Evolutionary conservation across 2,113 vertebrate genomes (phyloP).

Genomic region (Barbus barbus): DNA sequence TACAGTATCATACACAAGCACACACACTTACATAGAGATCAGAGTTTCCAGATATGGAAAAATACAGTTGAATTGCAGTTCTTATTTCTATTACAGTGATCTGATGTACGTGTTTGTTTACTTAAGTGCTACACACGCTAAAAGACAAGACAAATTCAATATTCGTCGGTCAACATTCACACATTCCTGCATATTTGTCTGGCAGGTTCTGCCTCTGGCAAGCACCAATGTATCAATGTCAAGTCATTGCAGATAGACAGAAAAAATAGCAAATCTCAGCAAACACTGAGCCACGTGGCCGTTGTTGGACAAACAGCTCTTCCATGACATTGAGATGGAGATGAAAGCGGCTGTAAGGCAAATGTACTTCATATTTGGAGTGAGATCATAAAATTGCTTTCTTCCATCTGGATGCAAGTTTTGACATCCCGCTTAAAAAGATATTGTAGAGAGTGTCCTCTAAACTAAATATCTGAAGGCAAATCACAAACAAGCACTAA

Average conservation of each 20-base stretch:
- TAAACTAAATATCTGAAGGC: conserved; percentile 39
- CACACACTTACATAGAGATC: neutral
- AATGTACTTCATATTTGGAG: conserved; percentile 6
- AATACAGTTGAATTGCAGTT: conserved; percentile 39
- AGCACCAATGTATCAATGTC: conserved; percentile 62
- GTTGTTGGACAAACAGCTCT: conserved; percentile 27
- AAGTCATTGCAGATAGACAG: conserved; percentile 52
- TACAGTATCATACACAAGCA: neutral
- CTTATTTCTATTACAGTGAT: conserved; percentile 1
- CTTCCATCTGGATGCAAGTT: neutral
- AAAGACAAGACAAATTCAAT: conserved; percentile 33
- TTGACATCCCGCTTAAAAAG: neutral
- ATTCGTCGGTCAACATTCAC: conserved; percentile 51
- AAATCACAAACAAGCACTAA: conserved; percentile 38
- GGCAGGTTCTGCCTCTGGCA: conserved; percentile 61
- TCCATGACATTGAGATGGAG: conserved; percentile 21
- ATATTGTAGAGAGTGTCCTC: neutral
- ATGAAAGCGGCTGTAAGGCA: conserved; percentile 23
- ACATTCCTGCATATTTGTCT: conserved; percentile 64
- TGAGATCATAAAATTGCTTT: conserved; percentile 25
- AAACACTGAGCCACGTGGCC: conserved; percentile 60
- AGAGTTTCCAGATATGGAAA: conserved; percentile 57
- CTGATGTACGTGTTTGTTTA: conserved; percentile 2
- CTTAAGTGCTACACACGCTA: conserved; percentile 32
- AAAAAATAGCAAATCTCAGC: conserved; percentile 59